Evolutionary conservation across 1,140 invertebrate species (phyloP).

Genomic region (Drosophila sturtevanti): DNA sequence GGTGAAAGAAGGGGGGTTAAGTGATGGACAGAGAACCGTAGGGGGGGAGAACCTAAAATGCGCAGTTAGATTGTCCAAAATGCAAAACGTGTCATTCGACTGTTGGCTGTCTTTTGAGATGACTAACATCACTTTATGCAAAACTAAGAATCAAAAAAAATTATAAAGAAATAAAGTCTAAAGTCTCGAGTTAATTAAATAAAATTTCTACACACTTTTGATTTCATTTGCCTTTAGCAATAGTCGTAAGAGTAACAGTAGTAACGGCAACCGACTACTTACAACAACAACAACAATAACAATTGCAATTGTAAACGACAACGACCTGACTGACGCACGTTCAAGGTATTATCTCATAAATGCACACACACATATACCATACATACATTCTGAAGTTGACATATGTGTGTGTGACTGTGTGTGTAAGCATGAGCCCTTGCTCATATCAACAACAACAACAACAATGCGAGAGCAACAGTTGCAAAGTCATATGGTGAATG

Average conservation of each 20-base stretch:
- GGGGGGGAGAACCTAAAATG: constrained; percentile 44
- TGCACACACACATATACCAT: constrained; percentile 10
- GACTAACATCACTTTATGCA: constrained; percentile 34
- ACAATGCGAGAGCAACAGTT: constrained; percentile 63
- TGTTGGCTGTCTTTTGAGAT: constrained; percentile 14
- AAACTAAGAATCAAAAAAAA: constrained; percentile 13
- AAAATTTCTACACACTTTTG: constrained; percentile 49
- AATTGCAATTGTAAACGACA: constrained; percentile 69
- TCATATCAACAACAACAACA: constrained; percentile 38
- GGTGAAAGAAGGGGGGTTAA: neutral
- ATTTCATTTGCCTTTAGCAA: constrained; percentile 48
- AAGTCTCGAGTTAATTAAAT: neutral
- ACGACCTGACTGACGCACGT: constrained; percentile 78
- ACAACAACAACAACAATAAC: constrained; percentile 29
- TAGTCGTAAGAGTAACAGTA: constrained; percentile 14
- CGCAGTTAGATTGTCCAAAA: constrained; percentile 70
- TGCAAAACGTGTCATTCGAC: constrained; percentile 46
- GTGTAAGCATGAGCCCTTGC: constrained; percentile 54
- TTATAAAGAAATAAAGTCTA: neutral
- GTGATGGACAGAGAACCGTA: too few species aligned
- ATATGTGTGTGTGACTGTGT: neutral
- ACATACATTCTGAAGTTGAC: neutral
- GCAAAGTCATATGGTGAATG: constrained; percentile 55
- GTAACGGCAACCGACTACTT: constrained; percentile 12
- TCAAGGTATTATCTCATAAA: constrained; percentile 82